Evolutionary conservation across 1,140 invertebrate species (phyloP).

Genomic region (Radopholus similis): DNA sequence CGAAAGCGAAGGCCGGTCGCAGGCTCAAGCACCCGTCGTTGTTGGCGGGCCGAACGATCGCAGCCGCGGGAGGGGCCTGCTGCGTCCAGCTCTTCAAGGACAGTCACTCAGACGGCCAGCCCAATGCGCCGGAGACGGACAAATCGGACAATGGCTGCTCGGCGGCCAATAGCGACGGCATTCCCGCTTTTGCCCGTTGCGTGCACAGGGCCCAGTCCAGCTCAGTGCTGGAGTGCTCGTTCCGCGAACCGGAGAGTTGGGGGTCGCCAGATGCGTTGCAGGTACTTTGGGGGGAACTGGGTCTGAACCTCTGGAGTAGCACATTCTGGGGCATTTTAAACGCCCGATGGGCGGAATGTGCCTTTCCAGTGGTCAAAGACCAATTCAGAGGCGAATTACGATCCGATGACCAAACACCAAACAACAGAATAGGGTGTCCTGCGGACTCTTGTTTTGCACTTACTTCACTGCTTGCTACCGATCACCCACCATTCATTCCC

Average conservation of each 20-base stretch:
- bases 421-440: no score
- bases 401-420: no score
- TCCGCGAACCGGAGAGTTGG: neutral
- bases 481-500: no score
- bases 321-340: no score
- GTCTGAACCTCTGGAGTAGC: no score
- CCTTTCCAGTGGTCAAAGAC: no score
- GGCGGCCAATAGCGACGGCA: neutral
- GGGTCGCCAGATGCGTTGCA: constrained; percentile 6
- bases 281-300: no score
- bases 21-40: neutral
- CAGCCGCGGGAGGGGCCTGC: neutral
- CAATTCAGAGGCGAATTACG: no score
- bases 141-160: neutral
- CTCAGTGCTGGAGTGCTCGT: neutral
- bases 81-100: neutral
- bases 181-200: neutral
- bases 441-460: no score
- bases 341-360: neutral
- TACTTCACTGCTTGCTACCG: no score
- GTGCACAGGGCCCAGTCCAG: neutral
- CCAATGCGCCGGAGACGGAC: neutral
- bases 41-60: neutral
- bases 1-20: neutral
- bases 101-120: neutral